Evolutionary conservation across 1,140 invertebrate genomes (phyloP), one percentile per base, ranked within the genome.

Genomic region (Anoplolepis gracilipes): DNA sequence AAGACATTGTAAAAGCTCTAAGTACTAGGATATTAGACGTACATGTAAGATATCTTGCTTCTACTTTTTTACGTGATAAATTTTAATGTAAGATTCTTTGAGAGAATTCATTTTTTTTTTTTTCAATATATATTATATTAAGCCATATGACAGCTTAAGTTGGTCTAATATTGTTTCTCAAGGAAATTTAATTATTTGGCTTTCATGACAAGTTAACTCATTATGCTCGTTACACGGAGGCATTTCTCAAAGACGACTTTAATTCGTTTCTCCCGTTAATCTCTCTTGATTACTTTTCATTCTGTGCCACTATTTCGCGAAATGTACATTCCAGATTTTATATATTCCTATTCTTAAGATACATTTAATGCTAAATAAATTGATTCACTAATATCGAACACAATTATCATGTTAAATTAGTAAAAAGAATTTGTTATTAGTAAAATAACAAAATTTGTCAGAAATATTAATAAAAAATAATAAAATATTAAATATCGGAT

Each of bases 141-240:
- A 55, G 10, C 0, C 25, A 22, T 25, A 22, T 39, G 13, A 67
- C 53, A 28, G 69, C 22, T 79, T 30, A 30, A 55, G 13, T 46
- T 2, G n/a, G 42, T 49, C 46, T 49, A 19, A 49, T 49, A 49
- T 49, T 22, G 33, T 53, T 55, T 69, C 39, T 8, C 10, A 30
- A 69, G 39, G 33, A 55, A 79, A 70, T 69, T 79, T 69, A 79
- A 79, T 79, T 55, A 79, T 79, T 79, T 33, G 28, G 25, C 75
- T 78, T 78, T 78, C 42, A 79, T 22, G 46, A 49, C 39, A 25
- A 79, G 46, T 79, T 79, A 79, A 79, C 64, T 61, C n/a, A 30
- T 36, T 22, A 11, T 55, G 10, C 49, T 36, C 8, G 39, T 79
- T 79, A 79, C 46, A 16, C 10, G 13, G 10, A 36, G 46, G 33